Evolutionary conservation across 2,113 vertebrate species (phyloP).

Genomic region (Jaculus jaculus): DNA sequence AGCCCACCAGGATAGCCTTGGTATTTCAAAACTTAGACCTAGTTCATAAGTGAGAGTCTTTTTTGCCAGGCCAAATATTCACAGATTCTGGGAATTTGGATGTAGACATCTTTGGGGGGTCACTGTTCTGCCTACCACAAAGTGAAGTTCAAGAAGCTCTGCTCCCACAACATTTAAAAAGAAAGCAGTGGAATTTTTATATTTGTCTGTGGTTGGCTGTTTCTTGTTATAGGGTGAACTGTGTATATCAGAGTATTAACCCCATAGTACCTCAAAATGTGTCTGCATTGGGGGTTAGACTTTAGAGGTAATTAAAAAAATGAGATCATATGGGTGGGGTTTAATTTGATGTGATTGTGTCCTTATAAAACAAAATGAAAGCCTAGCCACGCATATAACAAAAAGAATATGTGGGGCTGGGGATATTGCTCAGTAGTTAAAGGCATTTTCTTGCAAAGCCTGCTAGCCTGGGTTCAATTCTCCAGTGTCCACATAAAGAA

Average conservation of each 20-base stretch:
- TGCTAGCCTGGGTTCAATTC: no score
- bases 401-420: background rate
- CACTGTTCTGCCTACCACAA: background rate
- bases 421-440: no score
- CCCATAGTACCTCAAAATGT: background rate
- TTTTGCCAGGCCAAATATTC: background rate
- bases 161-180: background rate
- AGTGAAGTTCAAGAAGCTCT: background rate
- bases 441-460: no score
- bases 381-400: background rate
- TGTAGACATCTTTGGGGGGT: background rate
- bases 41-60: background rate
- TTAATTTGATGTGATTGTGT: background rate
- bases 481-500: no score
- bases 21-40: background rate
- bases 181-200: background rate
- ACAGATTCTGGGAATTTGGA: background rate
- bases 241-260: background rate
- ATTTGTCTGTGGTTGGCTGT: background rate
- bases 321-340: background rate
- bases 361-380: background rate
- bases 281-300: background rate
- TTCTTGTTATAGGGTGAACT: background rate
- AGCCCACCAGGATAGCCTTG: background rate
- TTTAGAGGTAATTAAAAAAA: constrained; percentile 19